Conservation (phyloP, 1,140 invertebrate species). For the Dendroctonus ponderosae region DNA sequence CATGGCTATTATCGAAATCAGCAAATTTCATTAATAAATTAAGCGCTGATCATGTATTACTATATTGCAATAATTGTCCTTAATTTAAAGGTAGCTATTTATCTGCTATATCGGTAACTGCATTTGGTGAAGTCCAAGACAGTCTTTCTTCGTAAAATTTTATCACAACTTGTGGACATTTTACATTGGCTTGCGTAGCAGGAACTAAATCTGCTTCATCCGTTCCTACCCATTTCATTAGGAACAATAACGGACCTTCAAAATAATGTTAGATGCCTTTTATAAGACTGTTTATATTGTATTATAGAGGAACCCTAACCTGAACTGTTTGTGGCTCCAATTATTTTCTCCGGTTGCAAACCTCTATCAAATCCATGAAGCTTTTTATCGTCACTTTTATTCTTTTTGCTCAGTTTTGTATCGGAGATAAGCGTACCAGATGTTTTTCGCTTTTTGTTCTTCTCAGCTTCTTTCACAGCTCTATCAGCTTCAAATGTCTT, state of each 20-base stretch:
- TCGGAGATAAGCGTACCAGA: constrained; percentile 40
- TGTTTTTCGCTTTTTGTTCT: constrained; percentile 38
- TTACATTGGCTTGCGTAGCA: constrained; percentile 84
- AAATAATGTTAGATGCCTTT: constrained; percentile 9
- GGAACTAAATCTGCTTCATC: constrained; percentile 94
- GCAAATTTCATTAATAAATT: too few relatives aligned
- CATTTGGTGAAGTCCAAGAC: constrained; percentile 83
- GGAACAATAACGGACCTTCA: constrained; percentile 86
- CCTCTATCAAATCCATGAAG: constrained; percentile 80
- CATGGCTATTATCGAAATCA: too few relatives aligned
- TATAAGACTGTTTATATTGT: too few relatives aligned
- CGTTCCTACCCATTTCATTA: constrained; percentile 93
- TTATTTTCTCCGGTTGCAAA: constrained; percentile 88
- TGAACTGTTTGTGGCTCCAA: constrained; percentile 83
- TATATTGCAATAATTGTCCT: too few relatives aligned
- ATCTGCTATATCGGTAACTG: too few relatives aligned
- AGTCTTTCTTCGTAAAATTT: constrained; percentile 93
- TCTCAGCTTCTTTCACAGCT: constrained; percentile 47
- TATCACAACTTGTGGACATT: constrained; percentile 93
- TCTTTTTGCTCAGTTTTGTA: constrained; percentile 48
- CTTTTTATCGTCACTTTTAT: constrained; percentile 56
- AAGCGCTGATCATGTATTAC: too few relatives aligned
- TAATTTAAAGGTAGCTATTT: too few relatives aligned
- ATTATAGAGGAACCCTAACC: constrained; percentile 26
- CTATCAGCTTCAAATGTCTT: constrained; percentile 78